These are phyloP conservation scores for Coccyzus lansbergi DNA, from an alignment of 2,797 vertebrate species.

Conservation along the genomic window DNA sequence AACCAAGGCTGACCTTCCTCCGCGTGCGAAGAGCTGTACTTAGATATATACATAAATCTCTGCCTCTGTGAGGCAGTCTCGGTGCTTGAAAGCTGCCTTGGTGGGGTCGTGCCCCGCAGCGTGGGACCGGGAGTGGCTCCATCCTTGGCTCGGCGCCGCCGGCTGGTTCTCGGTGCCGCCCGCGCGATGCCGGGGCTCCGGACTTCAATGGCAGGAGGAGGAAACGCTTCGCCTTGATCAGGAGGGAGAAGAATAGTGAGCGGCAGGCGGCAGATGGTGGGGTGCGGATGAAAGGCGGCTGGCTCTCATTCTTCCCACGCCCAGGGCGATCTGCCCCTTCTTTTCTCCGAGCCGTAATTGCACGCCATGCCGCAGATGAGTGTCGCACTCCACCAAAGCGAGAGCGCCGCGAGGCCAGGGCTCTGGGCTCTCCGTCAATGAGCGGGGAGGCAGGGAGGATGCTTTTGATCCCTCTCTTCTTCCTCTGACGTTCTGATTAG, in stretches of 20 bases:
- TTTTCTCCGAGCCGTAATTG: constrained; percentile 32
- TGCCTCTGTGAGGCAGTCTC: neutral
- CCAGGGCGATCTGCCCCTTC: constrained; percentile 27
- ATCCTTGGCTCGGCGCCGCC: neutral
- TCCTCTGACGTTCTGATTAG: neutral
- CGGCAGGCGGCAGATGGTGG: constrained; percentile 43
- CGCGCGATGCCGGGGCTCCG: neutral
- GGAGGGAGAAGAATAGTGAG: constrained; percentile 60
- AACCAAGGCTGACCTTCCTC: neutral
- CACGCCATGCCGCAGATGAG: neutral
- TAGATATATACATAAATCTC: accelerated
- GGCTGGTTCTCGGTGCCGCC: neutral
- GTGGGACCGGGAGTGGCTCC: neutral
- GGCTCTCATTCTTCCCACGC: constrained; percentile 19
- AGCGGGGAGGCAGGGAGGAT: constrained; percentile 3
- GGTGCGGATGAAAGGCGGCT: constrained; percentile 61
- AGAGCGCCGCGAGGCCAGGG: neutral
- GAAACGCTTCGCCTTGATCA: constrained; percentile 41
- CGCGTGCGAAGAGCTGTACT: accelerated
- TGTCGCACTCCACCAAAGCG: constrained; percentile 32
- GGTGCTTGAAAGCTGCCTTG: neutral
- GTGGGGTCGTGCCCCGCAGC: neutral
- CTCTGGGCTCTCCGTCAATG: neutral
- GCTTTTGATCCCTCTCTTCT: constrained; percentile 48
- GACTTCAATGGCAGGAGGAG: constrained; percentile 35